Evolutionary conservation across 2,888 invertebrate genomes (phyloP), one percentile per base, ranked within the genome.

Genomic region (Lapara coniferarum): DNA sequence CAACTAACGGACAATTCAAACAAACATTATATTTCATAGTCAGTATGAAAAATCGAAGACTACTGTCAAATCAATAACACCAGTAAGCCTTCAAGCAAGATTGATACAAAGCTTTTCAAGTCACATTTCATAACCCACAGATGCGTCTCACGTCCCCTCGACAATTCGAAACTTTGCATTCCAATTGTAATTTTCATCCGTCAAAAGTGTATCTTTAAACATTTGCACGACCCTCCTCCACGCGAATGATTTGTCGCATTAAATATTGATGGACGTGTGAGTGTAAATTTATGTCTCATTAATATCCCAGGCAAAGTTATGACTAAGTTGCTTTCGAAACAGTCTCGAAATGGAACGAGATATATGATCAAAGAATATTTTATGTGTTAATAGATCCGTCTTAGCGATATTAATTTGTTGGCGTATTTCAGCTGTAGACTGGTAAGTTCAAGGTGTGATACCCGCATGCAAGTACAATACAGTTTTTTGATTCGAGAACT

Each of bases 201-300:
- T 63, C 63, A 63, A 63, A 63, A 12, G 13, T 46, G 13, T 63
- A 19, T 63, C 63, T 63, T 44, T 19, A 59, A 49, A 49, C 49
- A 19, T 46, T 37, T 13, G 14, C 37, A 13, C 19, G 46, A 46
- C 49, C 16, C 46, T 46, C 49, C 49, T 49, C 12, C 49, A 49
- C 49, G 46, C 63, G 13, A 57, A 63, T 46, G 63, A 19, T 49
- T 63, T 49, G 16, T 7, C 12, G 13, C 63, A 63, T 63, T 63
- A 63, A 63, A 63, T 63, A 63, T 63, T 63, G 63, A 63, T 12
- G 63, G 63, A 46, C 49, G 25, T 6, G 63, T 63, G 19, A 63
- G 63, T 49, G 19, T 16, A 49, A 49, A 49, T 63, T 63, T 49
- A 63, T 12, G 63, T 46, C 46, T 63, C 63, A 63, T 63, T 63